Percentiles rank a stretch among this genome's conserved stretches.
Conservation (phyloP, 2,113 vertebrate species). For the Rhynchomys soricoides region DNA sequence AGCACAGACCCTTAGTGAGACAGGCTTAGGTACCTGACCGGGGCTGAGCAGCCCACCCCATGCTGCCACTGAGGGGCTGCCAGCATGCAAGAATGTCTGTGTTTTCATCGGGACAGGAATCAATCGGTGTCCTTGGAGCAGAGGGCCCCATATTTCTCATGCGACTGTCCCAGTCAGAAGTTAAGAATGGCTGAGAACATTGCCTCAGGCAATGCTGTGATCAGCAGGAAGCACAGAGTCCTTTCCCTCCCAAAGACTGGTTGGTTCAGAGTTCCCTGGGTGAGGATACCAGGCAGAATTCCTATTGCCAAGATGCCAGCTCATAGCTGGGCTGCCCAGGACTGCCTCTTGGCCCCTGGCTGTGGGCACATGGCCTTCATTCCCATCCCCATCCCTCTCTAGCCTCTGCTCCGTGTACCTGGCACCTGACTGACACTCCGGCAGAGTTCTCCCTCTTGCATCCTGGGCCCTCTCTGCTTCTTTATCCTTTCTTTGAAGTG, state of each 20-base stretch:
- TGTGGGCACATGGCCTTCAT: neutral
- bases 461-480: neutral
- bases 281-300: neutral
- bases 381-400: fast-evolving
- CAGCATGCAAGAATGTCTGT: fast-evolving
- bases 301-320: neutral
- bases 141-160: neutral
- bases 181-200: neutral
- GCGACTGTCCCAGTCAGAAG: neutral
- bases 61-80: neutral
- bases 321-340: neutral
- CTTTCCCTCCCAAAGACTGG: neutral
- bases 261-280: neutral
- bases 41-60: neutral
- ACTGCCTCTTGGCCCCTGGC: fast-evolving
- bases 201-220: fast-evolving
- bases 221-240: neutral
- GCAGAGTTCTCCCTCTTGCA: neutral
- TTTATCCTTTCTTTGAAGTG: neutral
- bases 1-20: neutral
- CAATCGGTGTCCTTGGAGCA: neutral
- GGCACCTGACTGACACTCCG: fast-evolving
- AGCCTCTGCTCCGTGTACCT: neutral
- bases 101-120: neutral
- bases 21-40: neutral